Percentiles rank a stretch among this genome's conserved stretches.
These are phyloP conservation scores for Dermatophagoides farinae DNA, from an alignment of 1,140 invertebrate species.

Conservation along the genomic window DNA sequence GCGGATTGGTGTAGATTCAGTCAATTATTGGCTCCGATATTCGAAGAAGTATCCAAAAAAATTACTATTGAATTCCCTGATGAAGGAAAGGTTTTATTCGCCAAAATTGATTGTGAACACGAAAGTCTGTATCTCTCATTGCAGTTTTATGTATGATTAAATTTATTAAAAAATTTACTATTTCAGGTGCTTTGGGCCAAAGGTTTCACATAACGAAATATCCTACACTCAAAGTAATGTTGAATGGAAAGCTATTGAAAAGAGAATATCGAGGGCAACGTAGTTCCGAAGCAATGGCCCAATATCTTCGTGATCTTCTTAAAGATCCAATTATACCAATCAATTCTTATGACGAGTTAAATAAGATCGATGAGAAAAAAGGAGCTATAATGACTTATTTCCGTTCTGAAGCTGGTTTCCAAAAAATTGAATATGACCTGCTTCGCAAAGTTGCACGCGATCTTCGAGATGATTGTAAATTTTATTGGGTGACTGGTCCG, in stretches of 20 bases:
- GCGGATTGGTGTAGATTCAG: constrained; percentile 41
- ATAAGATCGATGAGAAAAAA: constrained; percentile 42
- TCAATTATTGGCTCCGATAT: constrained; percentile 84
- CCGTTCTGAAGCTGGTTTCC: constrained; percentile 34
- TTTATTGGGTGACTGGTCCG: constrained; percentile 78
- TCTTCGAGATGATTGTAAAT: constrained; percentile 86
- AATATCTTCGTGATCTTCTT: constrained; percentile 66
- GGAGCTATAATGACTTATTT: constrained; percentile 84
- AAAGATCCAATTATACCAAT: constrained; percentile 72
- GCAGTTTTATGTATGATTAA: constrained; percentile 6
- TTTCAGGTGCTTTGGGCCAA: constrained; percentile 48
- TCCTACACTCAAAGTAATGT: constrained; percentile 86
- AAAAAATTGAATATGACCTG: constrained; percentile 48
- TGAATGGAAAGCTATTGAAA: constrained; percentile 79
- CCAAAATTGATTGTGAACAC: constrained; percentile 87
- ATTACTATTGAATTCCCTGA: constrained; percentile 53
- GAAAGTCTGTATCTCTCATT: constrained; percentile 40
- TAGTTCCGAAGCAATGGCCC: constrained; percentile 60
- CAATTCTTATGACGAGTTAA: constrained; percentile 45
- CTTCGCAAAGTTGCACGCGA: constrained; percentile 61
- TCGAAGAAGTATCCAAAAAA: constrained; percentile 83
- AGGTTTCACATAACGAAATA: constrained; percentile 94
- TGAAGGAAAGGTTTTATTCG: constrained; percentile 64
- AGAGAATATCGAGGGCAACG: constrained; percentile 75
- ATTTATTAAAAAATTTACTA: constrained; percentile 13